These are phyloP conservation scores for Aleiodes alternator DNA, from an alignment of 2,888 invertebrate genomes.

Conservation along the genomic window DNA sequence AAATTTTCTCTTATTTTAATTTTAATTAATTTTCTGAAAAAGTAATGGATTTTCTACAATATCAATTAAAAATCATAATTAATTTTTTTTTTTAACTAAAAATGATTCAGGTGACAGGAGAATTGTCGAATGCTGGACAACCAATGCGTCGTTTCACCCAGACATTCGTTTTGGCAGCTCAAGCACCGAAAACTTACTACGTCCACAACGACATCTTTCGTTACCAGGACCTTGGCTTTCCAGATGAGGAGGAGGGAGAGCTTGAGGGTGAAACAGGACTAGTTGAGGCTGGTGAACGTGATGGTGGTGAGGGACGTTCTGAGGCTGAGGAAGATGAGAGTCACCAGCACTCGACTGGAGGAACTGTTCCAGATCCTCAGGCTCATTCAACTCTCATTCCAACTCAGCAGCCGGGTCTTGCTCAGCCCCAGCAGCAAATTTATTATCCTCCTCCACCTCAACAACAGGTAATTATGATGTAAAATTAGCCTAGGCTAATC, in stretches of 20 bases:
- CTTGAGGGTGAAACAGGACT: slow-evolving; percentile 65
- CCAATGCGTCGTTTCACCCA: slow-evolving; percentile 99
- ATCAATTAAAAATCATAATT: not conserved
- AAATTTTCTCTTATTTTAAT: not conserved
- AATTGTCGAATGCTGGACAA: slow-evolving; percentile 96
- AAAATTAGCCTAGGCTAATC: too few relatives aligned
- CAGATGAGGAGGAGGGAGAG: slow-evolving; percentile 72
- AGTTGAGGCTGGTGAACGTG: slow-evolving; percentile 68
- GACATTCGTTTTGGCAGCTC: slow-evolving; percentile 96
- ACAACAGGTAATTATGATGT: slow-evolving; percentile 55
- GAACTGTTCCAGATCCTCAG: slow-evolving; percentile 62
- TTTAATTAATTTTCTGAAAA: not conserved
- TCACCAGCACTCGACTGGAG: slow-evolving; percentile 63
- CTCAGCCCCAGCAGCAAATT: slow-evolving; percentile 61
- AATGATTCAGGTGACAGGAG: slow-evolving; percentile 87
- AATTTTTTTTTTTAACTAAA: not conserved
- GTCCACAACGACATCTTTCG: slow-evolving; percentile 99
- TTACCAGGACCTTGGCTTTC: slow-evolving; percentile 84
- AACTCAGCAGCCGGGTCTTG: slow-evolving; percentile 54
- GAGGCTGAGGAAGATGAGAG: slow-evolving; percentile 81
- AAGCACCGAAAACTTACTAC: slow-evolving; percentile 98
- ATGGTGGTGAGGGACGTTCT: slow-evolving; percentile 81
- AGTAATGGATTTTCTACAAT: too few relatives aligned
- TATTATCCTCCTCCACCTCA: slow-evolving; percentile 61
- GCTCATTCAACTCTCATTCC: slow-evolving; percentile 53